Conservation (phyloP, 1,140 invertebrate genomes). For the Hetaerina americana region DNA sequence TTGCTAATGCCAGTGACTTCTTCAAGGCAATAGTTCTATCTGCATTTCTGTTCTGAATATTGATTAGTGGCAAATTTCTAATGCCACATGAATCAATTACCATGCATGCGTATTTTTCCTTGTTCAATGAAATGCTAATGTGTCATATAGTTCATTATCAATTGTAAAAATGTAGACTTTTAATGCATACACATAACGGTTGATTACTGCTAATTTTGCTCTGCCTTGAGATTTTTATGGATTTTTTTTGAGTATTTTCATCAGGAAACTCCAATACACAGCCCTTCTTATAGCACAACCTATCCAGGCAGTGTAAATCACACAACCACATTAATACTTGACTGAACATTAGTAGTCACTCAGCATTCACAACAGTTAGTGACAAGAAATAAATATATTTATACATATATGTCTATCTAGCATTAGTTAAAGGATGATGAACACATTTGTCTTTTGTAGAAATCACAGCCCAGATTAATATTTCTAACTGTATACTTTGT, state of each 20-base stretch:
- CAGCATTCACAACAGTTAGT: background rate
- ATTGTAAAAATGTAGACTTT: no score
- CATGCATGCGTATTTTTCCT: background rate
- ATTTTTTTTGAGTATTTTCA: background rate
- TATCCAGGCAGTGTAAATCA: background rate
- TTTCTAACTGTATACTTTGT: background rate
- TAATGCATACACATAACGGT: no score
- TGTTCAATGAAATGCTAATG: background rate
- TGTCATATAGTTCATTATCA: background rate
- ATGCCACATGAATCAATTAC: background rate
- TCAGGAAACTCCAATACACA: background rate
- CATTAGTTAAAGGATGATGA: background rate
- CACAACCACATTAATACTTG: background rate
- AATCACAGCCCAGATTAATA: background rate
- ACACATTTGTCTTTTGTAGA: background rate
- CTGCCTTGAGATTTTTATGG: background rate
- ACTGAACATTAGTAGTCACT: background rate
- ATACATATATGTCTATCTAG: background rate
- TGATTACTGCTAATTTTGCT: no score
- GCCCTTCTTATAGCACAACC: background rate
- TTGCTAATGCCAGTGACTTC: no score
- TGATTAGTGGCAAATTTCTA: background rate
- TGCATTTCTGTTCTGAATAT: background rate
- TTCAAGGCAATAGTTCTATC: no score
- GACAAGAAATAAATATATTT: background rate